These are phyloP conservation scores for Drosophila borborema DNA, from an alignment of 2,888 invertebrate genomes.

Conservation along the genomic window DNA sequence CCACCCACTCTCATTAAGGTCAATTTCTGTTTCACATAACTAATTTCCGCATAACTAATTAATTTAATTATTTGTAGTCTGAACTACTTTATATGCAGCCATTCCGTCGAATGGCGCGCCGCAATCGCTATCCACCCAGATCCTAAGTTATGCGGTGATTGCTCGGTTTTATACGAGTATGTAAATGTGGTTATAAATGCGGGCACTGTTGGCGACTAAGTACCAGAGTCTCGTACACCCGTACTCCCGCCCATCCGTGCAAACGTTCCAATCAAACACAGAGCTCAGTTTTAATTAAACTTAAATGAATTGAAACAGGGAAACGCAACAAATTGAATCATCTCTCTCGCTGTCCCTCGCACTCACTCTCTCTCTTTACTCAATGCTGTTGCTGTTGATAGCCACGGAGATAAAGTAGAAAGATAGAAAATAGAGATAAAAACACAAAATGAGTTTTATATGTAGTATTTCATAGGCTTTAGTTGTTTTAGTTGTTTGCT, in stretches of 20 bases:
- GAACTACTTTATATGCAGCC: constrained; percentile 52
- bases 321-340: constrained; percentile 52
- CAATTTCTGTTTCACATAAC: constrained; percentile 32
- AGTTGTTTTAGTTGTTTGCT: neutral
- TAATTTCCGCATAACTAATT: constrained; percentile 55
- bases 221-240: neutral
- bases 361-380: constrained; percentile 15
- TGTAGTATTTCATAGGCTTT: neutral
- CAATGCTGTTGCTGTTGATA: constrained; percentile 3
- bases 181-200: constrained; percentile 45
- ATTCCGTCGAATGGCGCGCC: constrained; percentile 18
- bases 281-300: constrained; percentile 64
- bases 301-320: constrained; percentile 60
- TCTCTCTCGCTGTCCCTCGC: constrained; percentile 37
- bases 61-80: constrained; percentile 67
- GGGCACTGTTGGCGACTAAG: constrained; percentile 23
- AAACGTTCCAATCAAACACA: neutral
- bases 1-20: neutral
- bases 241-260: neutral
- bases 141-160: constrained; percentile 31
- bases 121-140: neutral
- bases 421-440: constrained; percentile 1
- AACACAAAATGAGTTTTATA: neutral
- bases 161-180: constrained; percentile 38
- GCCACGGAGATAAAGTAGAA: neutral